Conservation (phyloP, 1,140 invertebrate genomes). For the Battus philenor region DNA sequence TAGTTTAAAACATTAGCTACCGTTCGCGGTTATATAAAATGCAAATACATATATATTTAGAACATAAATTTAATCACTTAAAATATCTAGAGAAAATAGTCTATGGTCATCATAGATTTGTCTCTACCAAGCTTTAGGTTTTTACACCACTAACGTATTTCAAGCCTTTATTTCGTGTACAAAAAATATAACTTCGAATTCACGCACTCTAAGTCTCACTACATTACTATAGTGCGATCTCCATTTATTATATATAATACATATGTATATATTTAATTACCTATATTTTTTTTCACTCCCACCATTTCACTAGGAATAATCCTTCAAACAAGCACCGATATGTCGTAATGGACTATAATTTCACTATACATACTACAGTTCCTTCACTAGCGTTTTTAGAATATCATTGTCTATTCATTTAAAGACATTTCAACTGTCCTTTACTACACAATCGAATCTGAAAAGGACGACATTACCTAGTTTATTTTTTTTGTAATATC, state of each 20-base stretch:
- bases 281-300: slow-evolving; percentile 15
- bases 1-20: no score
- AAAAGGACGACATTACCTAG: no score
- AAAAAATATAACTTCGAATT: slow-evolving; percentile 12
- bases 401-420: slow-evolving; percentile 52
- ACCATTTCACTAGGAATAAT: slow-evolving; percentile 50
- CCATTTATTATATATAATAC: slow-evolving; percentile 12
- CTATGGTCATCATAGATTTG: slow-evolving; percentile 3
- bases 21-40: no score
- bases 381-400: slow-evolving; percentile 48
- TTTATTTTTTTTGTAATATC: no score
- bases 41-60: no score
- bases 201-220: slow-evolving; percentile 9
- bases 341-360: slow-evolving; percentile 65
- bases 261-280: slow-evolving; percentile 13
- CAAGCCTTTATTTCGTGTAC: slow-evolving; percentile 7
- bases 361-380: slow-evolving; percentile 42
- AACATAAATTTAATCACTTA: no score
- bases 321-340: slow-evolving; percentile 67
- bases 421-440: no score
- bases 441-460: no score
- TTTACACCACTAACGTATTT: no score
- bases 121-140: neutral
- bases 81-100: neutral
- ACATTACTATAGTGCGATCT: slow-evolving; percentile 5